Base-by-base conservation (phyloP, 2,113 vertebrate genomes). In the Camelus dromedarius region DNA sequence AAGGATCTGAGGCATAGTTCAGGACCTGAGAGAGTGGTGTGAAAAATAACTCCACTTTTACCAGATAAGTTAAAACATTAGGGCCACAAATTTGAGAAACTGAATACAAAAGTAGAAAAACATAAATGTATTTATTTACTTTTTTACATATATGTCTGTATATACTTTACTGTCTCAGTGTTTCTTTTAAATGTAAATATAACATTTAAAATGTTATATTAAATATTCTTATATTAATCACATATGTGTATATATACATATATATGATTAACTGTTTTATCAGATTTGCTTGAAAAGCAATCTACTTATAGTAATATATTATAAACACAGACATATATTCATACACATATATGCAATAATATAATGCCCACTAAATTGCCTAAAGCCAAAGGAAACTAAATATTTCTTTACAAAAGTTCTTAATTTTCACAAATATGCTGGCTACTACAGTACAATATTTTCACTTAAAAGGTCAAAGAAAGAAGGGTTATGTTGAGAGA, bases 321-420 rank as follows among this genome's bases (percentile, higher is more conserved):
- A 46, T 52, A 77, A 8, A 26, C 1, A 62, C 79, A 82, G 62
- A 46, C 35, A 82, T 42, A 60, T 46, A 60, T 30, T 38, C 15
- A 82, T 82, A 80, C 11, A 42, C 18, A 30, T 62, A 15, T 82
- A 62, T 64, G 8, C 32, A 46, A 48, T 62, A 48, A 64, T 42
- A 46, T 32, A 83, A 83, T 28, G 8, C 14, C 22, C 15, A 42
- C 60, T 90, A 90, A 69, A 2, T 7, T 12, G 14, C 4, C 28
- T 96, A 38, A 84, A 95, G 9, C 54, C 9, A 58, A 67, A 87
- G 11, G 42, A 16, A 69, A 81, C 35, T 62, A 46, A 19, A 67
- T 66, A 24, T 58, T 89, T 28, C 76, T 96, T 75, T 52, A 62
- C 26, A 30, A 94, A 81, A 86, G 28, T 76, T 97, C 95, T 92